Conservation (phyloP, 2,797 vertebrate genomes). For the Channallabes apus region DNA sequence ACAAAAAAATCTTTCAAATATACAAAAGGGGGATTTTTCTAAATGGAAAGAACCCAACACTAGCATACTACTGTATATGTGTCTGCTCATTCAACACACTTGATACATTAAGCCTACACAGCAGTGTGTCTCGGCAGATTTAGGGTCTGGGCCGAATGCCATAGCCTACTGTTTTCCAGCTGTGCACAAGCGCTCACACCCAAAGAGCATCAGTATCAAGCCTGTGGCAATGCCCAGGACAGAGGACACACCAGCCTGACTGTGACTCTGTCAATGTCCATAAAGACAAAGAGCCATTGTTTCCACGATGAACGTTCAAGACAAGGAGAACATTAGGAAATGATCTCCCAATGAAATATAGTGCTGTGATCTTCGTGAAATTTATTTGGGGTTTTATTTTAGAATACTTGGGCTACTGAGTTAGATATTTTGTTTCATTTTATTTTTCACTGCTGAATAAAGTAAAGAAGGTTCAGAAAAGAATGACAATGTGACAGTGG, state of each 20-base stretch:
- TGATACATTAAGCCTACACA: constrained; percentile 29
- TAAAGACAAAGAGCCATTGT: constrained; percentile 26
- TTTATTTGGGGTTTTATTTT: constrained; percentile 1
- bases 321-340: constrained; percentile 19
- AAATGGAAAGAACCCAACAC: constrained; percentile 1
- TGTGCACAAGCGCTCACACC: constrained; percentile 38
- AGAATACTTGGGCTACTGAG: not conserved
- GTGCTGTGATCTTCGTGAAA: constrained; percentile 3
- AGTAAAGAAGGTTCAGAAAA: not conserved
- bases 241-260: constrained; percentile 29
- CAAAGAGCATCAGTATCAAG: constrained; percentile 24
- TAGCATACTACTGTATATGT: not conserved
- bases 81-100: constrained; percentile 24
- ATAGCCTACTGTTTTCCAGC: constrained; percentile 32
- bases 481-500: not conserved
- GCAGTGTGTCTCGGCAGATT: constrained; percentile 1
- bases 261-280: not conserved
- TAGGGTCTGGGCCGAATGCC: constrained; percentile 15
- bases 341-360: constrained; percentile 1
- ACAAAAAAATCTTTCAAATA: constrained; percentile 15
- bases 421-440: not conserved
- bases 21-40: constrained; percentile 21
- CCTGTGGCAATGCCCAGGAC: constrained; percentile 4
- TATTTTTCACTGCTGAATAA: not conserved
- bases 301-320: constrained; percentile 2